Conservation (phyloP, 2,888 invertebrate genomes). For the Callyntrura guangdongensis region DNA sequence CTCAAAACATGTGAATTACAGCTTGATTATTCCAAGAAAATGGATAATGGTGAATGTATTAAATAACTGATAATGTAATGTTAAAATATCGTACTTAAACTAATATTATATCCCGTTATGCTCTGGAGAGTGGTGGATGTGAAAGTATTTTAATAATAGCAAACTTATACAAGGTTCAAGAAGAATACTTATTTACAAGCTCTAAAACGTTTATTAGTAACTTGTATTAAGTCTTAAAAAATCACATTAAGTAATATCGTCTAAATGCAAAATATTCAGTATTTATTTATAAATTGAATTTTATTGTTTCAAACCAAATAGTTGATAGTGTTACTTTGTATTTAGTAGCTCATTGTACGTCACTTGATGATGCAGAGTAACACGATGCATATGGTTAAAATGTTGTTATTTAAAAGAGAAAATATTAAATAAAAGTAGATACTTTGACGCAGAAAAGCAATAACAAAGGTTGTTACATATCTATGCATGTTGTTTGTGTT, state of each 20-base stretch:
- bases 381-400: not conserved
- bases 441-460: too few species aligned
- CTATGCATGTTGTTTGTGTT: too few species aligned
- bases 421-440: not conserved
- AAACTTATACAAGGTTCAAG: too few species aligned
- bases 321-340: not conserved
- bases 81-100: too few species aligned
- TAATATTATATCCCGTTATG: too few species aligned
- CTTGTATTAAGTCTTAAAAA: not conserved
- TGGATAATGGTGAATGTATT: too few species aligned
- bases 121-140: too few species aligned
- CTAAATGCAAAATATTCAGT: conserved; percentile 32
- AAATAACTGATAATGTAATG: too few species aligned
- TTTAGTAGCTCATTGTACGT: not conserved
- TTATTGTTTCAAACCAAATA: not conserved
- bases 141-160: too few species aligned
- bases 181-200: not conserved
- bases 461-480: too few species aligned
- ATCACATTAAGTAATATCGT: not conserved
- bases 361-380: not conserved
- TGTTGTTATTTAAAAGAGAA: conserved; percentile 14
- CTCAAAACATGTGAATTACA: too few species aligned
- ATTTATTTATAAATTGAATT: conserved; percentile 7
- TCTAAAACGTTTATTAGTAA: not conserved
- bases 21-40: too few species aligned